Percentiles rank a stretch among this genome's conserved stretches.
These are phyloP conservation scores for Caenorhabditis parvicauda DNA, from an alignment of 2,888 invertebrate genomes.

Conservation along the genomic window DNA sequence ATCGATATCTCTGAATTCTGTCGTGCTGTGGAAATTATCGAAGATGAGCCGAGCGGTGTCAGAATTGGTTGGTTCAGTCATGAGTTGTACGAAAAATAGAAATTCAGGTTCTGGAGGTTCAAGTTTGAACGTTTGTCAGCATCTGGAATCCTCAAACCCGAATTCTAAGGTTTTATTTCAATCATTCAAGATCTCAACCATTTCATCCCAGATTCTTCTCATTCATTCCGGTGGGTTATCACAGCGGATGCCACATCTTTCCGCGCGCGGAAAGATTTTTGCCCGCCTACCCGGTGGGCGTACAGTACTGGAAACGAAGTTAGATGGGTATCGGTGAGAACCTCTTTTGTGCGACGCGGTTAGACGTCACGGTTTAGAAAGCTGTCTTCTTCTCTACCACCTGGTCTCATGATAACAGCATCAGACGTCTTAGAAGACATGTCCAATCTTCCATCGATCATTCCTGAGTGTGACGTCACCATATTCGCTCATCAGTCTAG, in stretches of 20 bases:
- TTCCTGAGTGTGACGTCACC: conserved; percentile 16
- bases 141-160: background rate
- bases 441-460: background rate
- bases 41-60: conserved; percentile 12
- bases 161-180: background rate
- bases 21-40: conserved; percentile 10
- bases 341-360: background rate
- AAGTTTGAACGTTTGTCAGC: conserved; percentile 16
- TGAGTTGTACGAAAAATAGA: no score
- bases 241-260: conserved; percentile 65
- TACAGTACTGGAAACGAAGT: conserved; percentile 63
- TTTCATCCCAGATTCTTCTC: conserved; percentile 56
- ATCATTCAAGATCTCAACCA: background rate
- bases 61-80: conserved; percentile 15
- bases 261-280: conserved; percentile 65
- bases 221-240: conserved; percentile 66
- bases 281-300: conserved; percentile 57
- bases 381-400: conserved; percentile 49
- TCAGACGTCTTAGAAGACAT: conserved; percentile 65
- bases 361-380: conserved; percentile 50
- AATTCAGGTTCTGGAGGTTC: conserved; percentile 36
- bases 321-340: conserved; percentile 62
- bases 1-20: conserved; percentile 2
- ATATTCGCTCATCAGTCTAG: conserved; percentile 31
- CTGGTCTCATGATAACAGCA: conserved; percentile 64